These are phyloP conservation scores for Mylabris sibirica DNA, from an alignment of 2,888 invertebrate species.

Conservation along the genomic window DNA sequence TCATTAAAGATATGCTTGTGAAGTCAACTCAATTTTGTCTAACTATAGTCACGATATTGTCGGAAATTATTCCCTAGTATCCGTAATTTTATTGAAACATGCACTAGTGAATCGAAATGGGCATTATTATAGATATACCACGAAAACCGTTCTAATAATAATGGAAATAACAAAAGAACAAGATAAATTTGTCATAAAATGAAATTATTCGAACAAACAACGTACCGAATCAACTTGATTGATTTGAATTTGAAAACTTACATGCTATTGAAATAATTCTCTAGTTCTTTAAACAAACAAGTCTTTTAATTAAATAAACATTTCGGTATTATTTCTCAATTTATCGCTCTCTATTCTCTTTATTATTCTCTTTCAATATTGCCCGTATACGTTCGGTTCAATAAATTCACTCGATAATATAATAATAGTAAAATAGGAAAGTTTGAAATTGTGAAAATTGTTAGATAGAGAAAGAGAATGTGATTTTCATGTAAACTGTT, in stretches of 20 bases:
- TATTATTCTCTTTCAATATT: background rate
- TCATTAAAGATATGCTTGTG: too few relatives aligned
- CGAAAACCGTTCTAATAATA: background rate
- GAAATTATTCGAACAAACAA: slow-evolving; percentile 11
- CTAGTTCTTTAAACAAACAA: background rate
- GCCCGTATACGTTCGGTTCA: background rate
- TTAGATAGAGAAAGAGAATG: background rate
- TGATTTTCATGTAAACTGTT: background rate
- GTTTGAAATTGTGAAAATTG: background rate
- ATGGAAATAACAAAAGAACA: slow-evolving; percentile 16
- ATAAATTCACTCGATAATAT: too few relatives aligned
- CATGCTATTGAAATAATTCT: background rate
- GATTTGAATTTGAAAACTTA: slow-evolving; percentile 9
- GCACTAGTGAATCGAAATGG: background rate
- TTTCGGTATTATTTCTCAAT: slow-evolving; percentile 4
- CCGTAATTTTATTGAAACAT: background rate
- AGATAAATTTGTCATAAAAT: slow-evolving; percentile 22
- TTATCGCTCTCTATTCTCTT: background rate
- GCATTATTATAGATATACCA: background rate
- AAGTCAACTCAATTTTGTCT: too few relatives aligned
- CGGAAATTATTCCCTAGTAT: too few relatives aligned
- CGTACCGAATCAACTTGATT: background rate
- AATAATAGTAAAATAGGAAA: background rate
- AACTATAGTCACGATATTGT: too few relatives aligned
- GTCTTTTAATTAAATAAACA: slow-evolving; percentile 13